Evolutionary conservation across 1,140 invertebrate genomes (phyloP).

Genomic region (Rhopalosiphum maidis): DNA sequence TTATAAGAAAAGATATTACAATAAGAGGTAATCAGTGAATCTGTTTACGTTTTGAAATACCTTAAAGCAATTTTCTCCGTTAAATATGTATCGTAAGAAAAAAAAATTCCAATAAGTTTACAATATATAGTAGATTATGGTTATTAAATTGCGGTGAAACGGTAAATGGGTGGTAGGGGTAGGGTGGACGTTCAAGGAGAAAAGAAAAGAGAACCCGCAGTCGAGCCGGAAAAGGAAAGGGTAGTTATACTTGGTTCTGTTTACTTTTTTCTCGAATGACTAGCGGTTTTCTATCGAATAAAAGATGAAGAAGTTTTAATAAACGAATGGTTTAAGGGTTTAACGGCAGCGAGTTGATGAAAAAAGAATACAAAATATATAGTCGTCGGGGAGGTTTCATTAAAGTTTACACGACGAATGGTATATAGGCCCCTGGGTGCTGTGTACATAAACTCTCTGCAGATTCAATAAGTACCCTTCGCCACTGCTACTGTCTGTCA

Average conservation of each 20-base stretch:
- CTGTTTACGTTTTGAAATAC: not conserved
- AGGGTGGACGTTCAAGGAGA: not conserved
- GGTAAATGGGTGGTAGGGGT: not conserved
- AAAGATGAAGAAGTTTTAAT: slow-evolving; percentile 64
- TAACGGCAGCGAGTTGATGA: slow-evolving; percentile 59
- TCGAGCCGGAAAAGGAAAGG: not conserved
- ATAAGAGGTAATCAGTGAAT: not conserved
- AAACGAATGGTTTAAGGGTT: slow-evolving; percentile 63
- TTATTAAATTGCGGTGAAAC: slow-evolving; percentile 43
- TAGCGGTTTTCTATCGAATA: slow-evolving; percentile 64
- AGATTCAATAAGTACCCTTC: slow-evolving; percentile 55
- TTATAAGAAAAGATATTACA: not conserved
- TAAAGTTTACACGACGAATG: slow-evolving; percentile 57
- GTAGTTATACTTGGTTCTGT: slow-evolving; percentile 59
- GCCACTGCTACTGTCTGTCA: slow-evolving; percentile 18
- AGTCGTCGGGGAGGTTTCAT: slow-evolving; percentile 51
- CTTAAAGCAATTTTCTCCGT: not conserved
- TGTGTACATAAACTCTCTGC: slow-evolving; percentile 49
- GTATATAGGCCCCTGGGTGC: slow-evolving; percentile 33
- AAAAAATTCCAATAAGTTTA: slow-evolving; percentile 37
- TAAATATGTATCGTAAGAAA: not conserved
- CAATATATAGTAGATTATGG: slow-evolving; percentile 43
- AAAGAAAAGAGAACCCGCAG: not conserved
- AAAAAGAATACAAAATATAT: slow-evolving; percentile 58
- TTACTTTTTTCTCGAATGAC: slow-evolving; percentile 63